Evolutionary conservation across 2,888 invertebrate species (phyloP).

Genomic region (Gastrophysa polygoni): DNA sequence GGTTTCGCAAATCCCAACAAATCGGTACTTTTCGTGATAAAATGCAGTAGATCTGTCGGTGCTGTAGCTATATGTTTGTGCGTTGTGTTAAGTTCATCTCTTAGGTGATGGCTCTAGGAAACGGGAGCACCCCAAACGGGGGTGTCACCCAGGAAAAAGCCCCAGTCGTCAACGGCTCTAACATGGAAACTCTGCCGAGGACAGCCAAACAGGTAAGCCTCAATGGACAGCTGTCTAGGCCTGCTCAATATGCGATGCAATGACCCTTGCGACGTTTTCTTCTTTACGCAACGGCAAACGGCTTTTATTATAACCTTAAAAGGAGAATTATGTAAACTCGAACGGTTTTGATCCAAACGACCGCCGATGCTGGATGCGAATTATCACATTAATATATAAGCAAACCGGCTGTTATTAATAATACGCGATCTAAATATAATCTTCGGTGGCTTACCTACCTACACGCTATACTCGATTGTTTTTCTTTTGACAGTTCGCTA

Average conservation of each 20-base stretch:
- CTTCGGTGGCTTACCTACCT: background rate
- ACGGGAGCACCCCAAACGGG: constrained; percentile 57
- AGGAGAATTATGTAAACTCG: constrained; percentile 35
- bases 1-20: constrained; percentile 31
- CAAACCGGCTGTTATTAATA: constrained; percentile 26
- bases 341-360: constrained; percentile 22
- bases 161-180: constrained; percentile 66
- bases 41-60: constrained; percentile 33
- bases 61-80: constrained; percentile 29
- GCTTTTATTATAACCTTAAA: constrained; percentile 34
- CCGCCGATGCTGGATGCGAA: constrained; percentile 6
- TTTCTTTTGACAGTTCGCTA: too few species aligned
- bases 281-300: background rate
- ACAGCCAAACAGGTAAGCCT: constrained; percentile 63
- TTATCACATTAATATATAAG: constrained; percentile 18
- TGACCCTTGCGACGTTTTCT: constrained; percentile 3
- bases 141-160: constrained; percentile 61
- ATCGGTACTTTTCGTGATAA: constrained; percentile 30
- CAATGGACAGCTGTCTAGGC: constrained; percentile 8
- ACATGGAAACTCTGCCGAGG: constrained; percentile 65
- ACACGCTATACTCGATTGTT: too few species aligned
- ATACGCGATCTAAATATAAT: constrained; percentile 21
- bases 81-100: constrained; percentile 31
- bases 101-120: constrained; percentile 55
- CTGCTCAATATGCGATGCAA: background rate